Evolutionary conservation across 2,888 invertebrate species (phyloP).

Genomic region (Platycheirus albimanus): DNA sequence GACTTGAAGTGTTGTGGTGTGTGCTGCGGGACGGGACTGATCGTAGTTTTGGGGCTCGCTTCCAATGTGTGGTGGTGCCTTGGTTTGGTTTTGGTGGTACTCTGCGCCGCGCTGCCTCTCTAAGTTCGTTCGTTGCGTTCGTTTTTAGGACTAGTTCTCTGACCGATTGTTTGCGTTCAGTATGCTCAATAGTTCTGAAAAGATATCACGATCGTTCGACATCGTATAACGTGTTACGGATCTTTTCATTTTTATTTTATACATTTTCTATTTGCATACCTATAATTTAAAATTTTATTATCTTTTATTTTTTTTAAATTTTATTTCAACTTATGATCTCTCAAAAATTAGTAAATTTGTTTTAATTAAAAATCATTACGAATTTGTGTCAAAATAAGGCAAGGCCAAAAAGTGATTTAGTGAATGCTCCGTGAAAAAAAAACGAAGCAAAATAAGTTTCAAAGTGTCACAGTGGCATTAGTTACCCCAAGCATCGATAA

Average conservation of each 20-base stretch:
- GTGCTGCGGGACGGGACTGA: slow-evolving; percentile 46
- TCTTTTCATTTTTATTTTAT: slow-evolving; percentile 18
- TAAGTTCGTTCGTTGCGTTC: slow-evolving; percentile 61
- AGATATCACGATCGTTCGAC: slow-evolving; percentile 68
- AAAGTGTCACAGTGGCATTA: slow-evolving; percentile 59
- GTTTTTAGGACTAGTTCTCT: slow-evolving; percentile 73
- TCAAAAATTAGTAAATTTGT: slow-evolving; percentile 20
- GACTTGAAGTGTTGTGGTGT: slow-evolving; percentile 54
- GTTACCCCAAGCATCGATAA: slow-evolving; percentile 31
- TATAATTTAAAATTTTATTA: too few relatives aligned
- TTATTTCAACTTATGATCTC: slow-evolving; percentile 47
- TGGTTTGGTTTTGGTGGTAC: slow-evolving; percentile 54
- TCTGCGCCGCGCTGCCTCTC: slow-evolving; percentile 60
- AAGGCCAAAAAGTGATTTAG: slow-evolving; percentile 31
- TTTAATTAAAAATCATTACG: slow-evolving; percentile 34
- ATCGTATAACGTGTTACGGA: slow-evolving; percentile 52
- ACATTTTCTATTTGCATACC: too few relatives aligned
- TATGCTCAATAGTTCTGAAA: slow-evolving; percentile 71
- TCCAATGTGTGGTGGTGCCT: slow-evolving; percentile 64
- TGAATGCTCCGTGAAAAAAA: slow-evolving; percentile 23
- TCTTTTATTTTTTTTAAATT: slow-evolving; percentile 24
- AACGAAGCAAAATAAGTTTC: slow-evolving; percentile 35
- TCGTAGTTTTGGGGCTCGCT: slow-evolving; percentile 68
- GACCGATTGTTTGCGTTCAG: slow-evolving; percentile 69
- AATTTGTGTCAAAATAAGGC: slow-evolving; percentile 36